Conservation (phyloP, 2,797 vertebrate species). For the Protonibea diacanthus region DNA sequence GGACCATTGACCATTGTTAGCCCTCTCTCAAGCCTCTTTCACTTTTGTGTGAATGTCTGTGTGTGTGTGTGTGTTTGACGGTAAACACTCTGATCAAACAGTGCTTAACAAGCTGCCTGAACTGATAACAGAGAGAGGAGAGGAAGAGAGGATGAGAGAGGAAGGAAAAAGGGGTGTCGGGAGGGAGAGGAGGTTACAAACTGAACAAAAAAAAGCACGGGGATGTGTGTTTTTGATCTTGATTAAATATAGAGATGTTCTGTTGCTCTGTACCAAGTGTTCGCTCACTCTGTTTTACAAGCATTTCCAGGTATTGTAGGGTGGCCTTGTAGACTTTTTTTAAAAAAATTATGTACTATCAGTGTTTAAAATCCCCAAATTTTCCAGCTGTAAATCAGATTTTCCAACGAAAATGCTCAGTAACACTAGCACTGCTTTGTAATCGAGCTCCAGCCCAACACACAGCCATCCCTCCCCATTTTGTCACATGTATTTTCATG, state of each 20-base stretch:
- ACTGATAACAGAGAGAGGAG: slow-evolving; percentile 83
- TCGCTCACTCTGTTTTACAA: slow-evolving; percentile 4
- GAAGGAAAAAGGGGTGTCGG: slow-evolving; percentile 71
- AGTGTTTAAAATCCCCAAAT: slow-evolving; percentile 3
- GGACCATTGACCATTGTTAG: slow-evolving; percentile 84
- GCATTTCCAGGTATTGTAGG: slow-evolving; percentile 41
- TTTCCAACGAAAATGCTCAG: background rate
- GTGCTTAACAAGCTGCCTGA: slow-evolving; percentile 87
- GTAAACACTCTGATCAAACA: slow-evolving; percentile 90
- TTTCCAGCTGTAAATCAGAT: slow-evolving; percentile 19
- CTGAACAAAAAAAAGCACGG: slow-evolving; percentile 35
- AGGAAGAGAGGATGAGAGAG: slow-evolving; percentile 73
- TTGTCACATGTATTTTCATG: slow-evolving; percentile 8
- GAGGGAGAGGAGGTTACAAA: slow-evolving; percentile 54
- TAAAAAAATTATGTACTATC: background rate
- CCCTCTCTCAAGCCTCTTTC: slow-evolving; percentile 81
- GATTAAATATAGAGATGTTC: slow-evolving; percentile 34
- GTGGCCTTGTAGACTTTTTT: background rate
- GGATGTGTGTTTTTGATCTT: slow-evolving; percentile 49
- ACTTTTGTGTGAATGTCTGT: slow-evolving; percentile 47
- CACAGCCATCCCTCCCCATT: slow-evolving; percentile 8
- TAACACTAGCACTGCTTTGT: slow-evolving; percentile 9
- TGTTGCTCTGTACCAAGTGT: slow-evolving; percentile 7
- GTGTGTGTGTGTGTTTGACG: slow-evolving; percentile 73
- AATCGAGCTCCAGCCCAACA: background rate